A percentile compares a stretch with the other conserved stretches of the same genome.
Evolutionary conservation across 2,888 invertebrate genomes (phyloP).

Genomic region (Agrochola lota): DNA sequence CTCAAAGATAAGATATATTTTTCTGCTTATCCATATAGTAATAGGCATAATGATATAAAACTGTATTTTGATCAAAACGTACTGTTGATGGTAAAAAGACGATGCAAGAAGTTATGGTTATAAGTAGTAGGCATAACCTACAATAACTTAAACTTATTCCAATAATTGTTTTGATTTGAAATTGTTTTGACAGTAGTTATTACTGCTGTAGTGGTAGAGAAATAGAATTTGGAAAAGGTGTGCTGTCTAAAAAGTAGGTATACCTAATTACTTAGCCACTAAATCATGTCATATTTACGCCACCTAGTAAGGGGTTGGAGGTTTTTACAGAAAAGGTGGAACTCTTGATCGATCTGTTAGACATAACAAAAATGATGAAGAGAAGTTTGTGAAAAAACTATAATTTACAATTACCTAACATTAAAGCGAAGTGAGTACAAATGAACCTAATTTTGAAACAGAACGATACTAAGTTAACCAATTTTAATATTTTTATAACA

Average conservation of each 20-base stretch:
- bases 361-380: background rate
- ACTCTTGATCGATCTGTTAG: background rate
- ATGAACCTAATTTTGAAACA: conserved; percentile 17
- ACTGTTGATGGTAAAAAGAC: background rate
- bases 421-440: background rate
- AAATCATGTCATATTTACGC: background rate
- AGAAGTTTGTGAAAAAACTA: background rate
- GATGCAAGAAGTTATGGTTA: background rate
- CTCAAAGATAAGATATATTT: conserved; percentile 54
- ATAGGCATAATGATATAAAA: conserved; percentile 36
- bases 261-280: too few species aligned
- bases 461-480: background rate
- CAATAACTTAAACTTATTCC: background rate
- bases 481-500: background rate
- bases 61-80: conserved; percentile 14
- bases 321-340: background rate
- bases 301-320: background rate
- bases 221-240: background rate
- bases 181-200: background rate
- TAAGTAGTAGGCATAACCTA: background rate
- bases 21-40: conserved; percentile 30
- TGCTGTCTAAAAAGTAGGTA: background rate
- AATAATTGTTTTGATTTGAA: background rate
- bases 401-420: background rate
- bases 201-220: background rate